Percentiles rank a stretch among this genome's conserved stretches.
Evolutionary conservation across 2,888 invertebrate species (phyloP).

Genomic region (Euplagia quadripunctaria): DNA sequence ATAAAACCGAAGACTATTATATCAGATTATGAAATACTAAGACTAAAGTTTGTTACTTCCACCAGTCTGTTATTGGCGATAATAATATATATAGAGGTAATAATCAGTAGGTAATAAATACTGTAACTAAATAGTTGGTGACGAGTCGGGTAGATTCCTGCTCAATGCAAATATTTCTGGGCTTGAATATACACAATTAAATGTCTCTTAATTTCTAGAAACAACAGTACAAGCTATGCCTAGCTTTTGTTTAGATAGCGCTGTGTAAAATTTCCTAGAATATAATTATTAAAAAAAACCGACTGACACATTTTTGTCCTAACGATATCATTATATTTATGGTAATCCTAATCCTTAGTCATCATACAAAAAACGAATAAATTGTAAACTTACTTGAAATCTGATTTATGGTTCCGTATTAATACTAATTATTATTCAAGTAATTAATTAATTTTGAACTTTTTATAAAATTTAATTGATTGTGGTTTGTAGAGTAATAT

Average conservation of each 20-base stretch:
- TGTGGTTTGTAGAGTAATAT: slow-evolving; percentile 20
- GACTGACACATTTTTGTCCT: not conserved
- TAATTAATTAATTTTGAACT: slow-evolving; percentile 24
- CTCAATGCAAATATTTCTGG: too few species aligned
- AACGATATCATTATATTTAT: not conserved
- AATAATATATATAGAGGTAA: too few species aligned
- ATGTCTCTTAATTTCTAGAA: too few species aligned
- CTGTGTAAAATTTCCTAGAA: not conserved
- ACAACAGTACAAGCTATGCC: too few species aligned
- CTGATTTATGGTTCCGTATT: slow-evolving; percentile 28
- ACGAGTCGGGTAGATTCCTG: too few species aligned
- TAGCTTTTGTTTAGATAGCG: not conserved
- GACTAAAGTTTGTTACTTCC: too few species aligned
- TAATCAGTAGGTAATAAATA: too few species aligned
- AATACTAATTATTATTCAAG: slow-evolving; percentile 21
- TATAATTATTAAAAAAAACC: not conserved
- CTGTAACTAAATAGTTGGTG: too few species aligned
- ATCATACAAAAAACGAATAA: slow-evolving; percentile 25
- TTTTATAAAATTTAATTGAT: slow-evolving; percentile 34
- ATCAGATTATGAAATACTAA: too few species aligned
- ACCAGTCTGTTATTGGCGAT: too few species aligned
- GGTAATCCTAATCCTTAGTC: slow-evolving; percentile 19
- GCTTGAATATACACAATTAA: too few species aligned
- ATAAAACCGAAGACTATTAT: not conserved
- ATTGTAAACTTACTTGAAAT: slow-evolving; percentile 14